Conservation (phyloP, 2,113 vertebrate genomes). For the Furnarius figulus region DNA sequence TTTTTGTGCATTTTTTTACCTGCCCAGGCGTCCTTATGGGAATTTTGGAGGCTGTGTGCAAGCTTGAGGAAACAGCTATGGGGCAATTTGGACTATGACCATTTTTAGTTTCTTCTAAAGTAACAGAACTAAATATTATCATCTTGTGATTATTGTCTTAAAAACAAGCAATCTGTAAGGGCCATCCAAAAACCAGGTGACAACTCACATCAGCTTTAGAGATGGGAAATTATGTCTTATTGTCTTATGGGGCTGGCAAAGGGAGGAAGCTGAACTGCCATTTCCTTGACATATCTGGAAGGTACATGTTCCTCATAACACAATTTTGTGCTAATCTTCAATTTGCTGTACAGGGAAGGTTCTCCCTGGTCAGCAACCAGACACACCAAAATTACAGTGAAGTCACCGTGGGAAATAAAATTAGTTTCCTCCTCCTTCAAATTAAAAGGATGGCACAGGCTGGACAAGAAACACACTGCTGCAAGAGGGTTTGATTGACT, state of each 20-base stretch:
- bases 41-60: background rate
- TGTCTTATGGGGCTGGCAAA: background rate
- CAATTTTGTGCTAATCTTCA: background rate
- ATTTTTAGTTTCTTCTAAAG: background rate
- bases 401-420: background rate
- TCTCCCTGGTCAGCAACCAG: background rate
- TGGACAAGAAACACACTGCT: background rate
- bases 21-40: background rate
- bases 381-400: background rate
- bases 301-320: background rate
- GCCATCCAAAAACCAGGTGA: background rate
- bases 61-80: background rate
- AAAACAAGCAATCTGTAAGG: background rate
- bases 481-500: background rate
- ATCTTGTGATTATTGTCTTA: background rate
- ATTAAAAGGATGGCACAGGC: background rate
- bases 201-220: conserved; percentile 30
- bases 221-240: background rate
- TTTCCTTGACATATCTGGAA: background rate
- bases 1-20: background rate
- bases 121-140: background rate
- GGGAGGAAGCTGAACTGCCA: conserved; percentile 28
- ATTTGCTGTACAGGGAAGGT: background rate
- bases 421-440: background rate
- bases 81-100: background rate